phyloP scores from a whole-genome alignment of 2,888 invertebrate species.

The Ennomos erosarius region DNA sequence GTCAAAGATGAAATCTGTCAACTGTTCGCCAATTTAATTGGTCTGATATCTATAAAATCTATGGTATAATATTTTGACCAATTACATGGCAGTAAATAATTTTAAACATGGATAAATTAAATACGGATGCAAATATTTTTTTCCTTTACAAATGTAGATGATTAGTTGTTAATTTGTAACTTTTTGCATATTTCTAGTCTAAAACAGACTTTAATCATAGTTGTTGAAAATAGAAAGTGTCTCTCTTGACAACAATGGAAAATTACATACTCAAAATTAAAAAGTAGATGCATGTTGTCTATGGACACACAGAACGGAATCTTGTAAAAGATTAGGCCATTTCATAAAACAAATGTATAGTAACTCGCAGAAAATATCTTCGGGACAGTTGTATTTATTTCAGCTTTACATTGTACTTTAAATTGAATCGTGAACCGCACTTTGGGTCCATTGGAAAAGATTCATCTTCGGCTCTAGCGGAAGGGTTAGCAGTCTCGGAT shows the following conservation, averaged over 20 bases:
- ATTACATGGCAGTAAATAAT: not conserved
- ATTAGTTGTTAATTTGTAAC: too few species aligned
- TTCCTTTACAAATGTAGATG: too few species aligned
- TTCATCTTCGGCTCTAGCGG: constrained; percentile 79
- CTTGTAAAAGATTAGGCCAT: constrained; percentile 86
- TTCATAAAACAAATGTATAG: constrained; percentile 86
- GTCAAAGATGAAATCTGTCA: constrained; percentile 12
- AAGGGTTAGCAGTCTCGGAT: constrained; percentile 83
- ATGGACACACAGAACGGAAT: constrained; percentile 85
- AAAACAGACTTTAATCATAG: not conserved
- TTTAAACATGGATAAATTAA: not conserved
- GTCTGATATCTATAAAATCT: constrained; percentile 9
- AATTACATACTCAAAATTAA: constrained; percentile 73
- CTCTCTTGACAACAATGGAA: constrained; percentile 62
- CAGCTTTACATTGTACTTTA: constrained; percentile 84
- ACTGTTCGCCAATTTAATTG: constrained; percentile 11
- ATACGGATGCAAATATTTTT: too few species aligned
- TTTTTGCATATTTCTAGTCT: not conserved
- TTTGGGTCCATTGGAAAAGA: constrained; percentile 78
- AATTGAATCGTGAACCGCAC: constrained; percentile 82
- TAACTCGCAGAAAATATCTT: constrained; percentile 85
- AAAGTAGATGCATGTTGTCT: constrained; percentile 76
- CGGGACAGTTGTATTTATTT: constrained; percentile 85
- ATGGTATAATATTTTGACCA: constrained; percentile 9
- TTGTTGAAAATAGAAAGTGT: constrained; percentile 41